These are phyloP conservation scores for Hipposideros armiger DNA, from an alignment of 2,113 vertebrate species.

Conservation along the genomic window DNA sequence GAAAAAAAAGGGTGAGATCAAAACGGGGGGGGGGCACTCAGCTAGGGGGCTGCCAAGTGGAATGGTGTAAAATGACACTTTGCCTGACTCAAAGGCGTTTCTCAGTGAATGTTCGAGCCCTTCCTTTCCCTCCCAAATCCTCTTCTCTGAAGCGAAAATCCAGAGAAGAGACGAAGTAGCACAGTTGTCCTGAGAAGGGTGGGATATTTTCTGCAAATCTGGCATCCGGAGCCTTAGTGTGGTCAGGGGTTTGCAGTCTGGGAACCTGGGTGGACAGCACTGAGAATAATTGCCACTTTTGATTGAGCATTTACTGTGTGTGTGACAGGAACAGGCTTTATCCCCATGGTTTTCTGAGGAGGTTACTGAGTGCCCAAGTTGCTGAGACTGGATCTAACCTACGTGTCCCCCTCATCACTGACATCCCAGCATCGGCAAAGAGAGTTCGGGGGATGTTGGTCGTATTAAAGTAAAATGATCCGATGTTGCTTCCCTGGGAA, in stretches of 20 bases:
- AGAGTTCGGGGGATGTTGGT: slow-evolving; percentile 14
- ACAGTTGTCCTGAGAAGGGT: background rate
- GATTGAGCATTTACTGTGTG: background rate
- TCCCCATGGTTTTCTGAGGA: background rate
- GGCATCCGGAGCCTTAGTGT: background rate
- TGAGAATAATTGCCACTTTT: background rate
- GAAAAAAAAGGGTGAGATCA: background rate
- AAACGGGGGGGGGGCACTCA: background rate
- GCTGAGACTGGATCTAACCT: background rate
- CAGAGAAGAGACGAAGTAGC: background rate
- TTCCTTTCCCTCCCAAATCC: too few species aligned
- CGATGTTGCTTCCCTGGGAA: slow-evolving; percentile 65
- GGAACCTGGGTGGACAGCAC: background rate
- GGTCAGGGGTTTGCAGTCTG: background rate
- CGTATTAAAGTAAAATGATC: slow-evolving; percentile 57
- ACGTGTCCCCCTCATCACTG: background rate
- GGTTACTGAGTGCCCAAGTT: background rate
- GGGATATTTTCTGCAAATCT: background rate
- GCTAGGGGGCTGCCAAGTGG: background rate
- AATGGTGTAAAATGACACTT: background rate
- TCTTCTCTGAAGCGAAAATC: background rate
- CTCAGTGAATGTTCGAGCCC: background rate
- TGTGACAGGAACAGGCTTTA: background rate
- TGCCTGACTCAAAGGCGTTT: background rate
- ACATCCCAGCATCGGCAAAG: background rate